A percentile compares a stretch with the other conserved stretches of the same genome.
These are phyloP conservation scores for Octodon degus DNA, from an alignment of 2,113 vertebrate species.

Conservation along the genomic window DNA sequence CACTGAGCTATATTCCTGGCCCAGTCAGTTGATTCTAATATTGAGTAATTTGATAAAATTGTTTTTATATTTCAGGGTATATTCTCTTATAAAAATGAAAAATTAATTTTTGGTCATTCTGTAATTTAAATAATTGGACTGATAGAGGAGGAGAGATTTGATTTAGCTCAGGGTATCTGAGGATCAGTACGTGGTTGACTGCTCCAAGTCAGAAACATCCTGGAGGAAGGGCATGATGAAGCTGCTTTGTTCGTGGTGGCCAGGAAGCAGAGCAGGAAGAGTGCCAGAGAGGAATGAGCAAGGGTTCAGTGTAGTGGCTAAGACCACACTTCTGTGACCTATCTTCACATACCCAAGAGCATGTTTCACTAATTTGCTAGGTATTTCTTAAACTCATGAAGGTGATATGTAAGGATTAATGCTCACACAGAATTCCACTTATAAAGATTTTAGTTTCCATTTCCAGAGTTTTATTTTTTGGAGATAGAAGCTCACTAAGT, in stretches of 20 bases:
- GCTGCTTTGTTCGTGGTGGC: background rate
- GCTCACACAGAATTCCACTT: background rate
- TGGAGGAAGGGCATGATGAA: background rate
- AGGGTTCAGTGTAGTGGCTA: background rate
- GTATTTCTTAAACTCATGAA: background rate
- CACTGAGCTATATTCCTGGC: too few relatives aligned
- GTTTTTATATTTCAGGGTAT: background rate
- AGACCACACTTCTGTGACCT: background rate
- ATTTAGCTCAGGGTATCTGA: background rate
- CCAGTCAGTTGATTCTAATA: background rate
- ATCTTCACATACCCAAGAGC: background rate
- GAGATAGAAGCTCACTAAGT: background rate
- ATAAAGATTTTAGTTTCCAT: conserved; percentile 14
- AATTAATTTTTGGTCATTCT: background rate
- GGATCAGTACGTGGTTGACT: background rate
- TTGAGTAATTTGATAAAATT: background rate
- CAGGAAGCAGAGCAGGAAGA: background rate
- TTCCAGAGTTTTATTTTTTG: background rate
- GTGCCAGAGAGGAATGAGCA: background rate
- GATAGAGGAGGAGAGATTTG: background rate
- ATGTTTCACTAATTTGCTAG: background rate
- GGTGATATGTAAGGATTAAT: background rate
- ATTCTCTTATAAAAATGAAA: background rate
- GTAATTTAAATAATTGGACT: background rate
- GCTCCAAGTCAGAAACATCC: background rate